Evolutionary conservation across 1,140 invertebrate species (phyloP).

Genomic region (Maconellicoccus hirsutus): DNA sequence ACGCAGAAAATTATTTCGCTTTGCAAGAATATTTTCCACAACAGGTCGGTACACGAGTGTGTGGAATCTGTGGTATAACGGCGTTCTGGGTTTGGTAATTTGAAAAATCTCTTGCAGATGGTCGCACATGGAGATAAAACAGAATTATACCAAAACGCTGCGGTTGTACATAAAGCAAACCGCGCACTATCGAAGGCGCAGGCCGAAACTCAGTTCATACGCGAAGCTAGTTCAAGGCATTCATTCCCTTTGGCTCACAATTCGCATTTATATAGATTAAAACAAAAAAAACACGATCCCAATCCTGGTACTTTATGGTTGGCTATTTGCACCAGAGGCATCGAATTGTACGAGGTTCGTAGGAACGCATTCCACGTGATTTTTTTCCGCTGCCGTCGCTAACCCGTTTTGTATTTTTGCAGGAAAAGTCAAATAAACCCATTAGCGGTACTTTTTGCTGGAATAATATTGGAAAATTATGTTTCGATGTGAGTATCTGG

Average conservation of each 20-base stretch:
- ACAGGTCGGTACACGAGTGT: slow-evolving; percentile 33
- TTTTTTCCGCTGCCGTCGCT: background rate
- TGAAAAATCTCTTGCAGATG: slow-evolving; percentile 34
- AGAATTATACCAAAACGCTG: slow-evolving; percentile 45
- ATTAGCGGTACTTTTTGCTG: slow-evolving; percentile 60
- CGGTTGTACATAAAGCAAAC: slow-evolving; percentile 57
- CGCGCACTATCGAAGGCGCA: slow-evolving; percentile 57
- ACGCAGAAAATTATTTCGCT: slow-evolving; percentile 61
- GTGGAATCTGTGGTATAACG: background rate
- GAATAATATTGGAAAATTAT: slow-evolving; percentile 85
- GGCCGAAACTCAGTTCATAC: slow-evolving; percentile 74
- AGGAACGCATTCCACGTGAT: no score
- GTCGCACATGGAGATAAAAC: slow-evolving; percentile 35
- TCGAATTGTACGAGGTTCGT: slow-evolving; percentile 56
- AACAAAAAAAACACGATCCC: slow-evolving; percentile 65
- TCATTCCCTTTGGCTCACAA: slow-evolving; percentile 67
- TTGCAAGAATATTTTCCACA: slow-evolving; percentile 58
- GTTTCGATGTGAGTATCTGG: slow-evolving; percentile 64
- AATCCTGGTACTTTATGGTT: slow-evolving; percentile 60
- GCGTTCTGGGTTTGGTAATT: background rate
- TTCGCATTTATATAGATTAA: slow-evolving; percentile 79
- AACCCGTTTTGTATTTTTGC: no score
- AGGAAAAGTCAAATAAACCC: slow-evolving; percentile 32
- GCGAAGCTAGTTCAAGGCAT: slow-evolving; percentile 71
- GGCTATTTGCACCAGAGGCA: slow-evolving; percentile 72